Conservation (phyloP, 2,888 invertebrate genomes). For the Melinopterus prodromus region DNA sequence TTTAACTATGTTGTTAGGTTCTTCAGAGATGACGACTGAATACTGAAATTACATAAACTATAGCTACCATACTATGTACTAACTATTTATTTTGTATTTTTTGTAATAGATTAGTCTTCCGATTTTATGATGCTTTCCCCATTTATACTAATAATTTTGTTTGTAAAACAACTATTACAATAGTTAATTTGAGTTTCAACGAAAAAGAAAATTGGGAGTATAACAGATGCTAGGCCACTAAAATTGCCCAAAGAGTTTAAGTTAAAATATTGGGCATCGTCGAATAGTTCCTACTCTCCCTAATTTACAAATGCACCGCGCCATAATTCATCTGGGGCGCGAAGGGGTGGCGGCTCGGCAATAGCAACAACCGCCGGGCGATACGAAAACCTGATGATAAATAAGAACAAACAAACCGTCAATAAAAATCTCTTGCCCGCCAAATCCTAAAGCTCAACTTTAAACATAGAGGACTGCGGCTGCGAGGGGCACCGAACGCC, state of each 20-base stretch:
- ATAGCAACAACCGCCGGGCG: constrained; percentile 24
- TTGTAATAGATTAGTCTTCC: too few species aligned
- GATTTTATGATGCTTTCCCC: too few species aligned
- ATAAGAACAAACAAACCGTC: constrained; percentile 40
- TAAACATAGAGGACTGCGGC: constrained; percentile 54
- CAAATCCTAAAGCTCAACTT: constrained; percentile 55
- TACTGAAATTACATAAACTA: too few species aligned
- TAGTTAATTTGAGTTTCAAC: too few species aligned
- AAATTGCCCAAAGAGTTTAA: not conserved
- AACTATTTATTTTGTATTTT: too few species aligned
- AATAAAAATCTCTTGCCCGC: constrained; percentile 39
- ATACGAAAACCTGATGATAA: constrained; percentile 32
- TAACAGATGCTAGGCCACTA: too few species aligned
- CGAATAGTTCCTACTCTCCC: not conserved
- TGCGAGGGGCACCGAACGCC: constrained; percentile 4
- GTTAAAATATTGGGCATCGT: not conserved
- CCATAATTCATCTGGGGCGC: constrained; percentile 23
- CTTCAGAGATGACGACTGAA: too few species aligned
- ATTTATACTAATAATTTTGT: too few species aligned
- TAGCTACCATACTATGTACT: too few species aligned
- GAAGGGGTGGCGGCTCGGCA: constrained; percentile 35
- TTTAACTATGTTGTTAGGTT: too few species aligned
- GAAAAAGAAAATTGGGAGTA: too few species aligned
- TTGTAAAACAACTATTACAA: too few species aligned
- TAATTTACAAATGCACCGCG: constrained; percentile 14